Evolutionary conservation across 2,797 vertebrate genomes (phyloP), one percentile per base, ranked within the genome.

Genomic region (Macrochelys suwanniensis): DNA sequence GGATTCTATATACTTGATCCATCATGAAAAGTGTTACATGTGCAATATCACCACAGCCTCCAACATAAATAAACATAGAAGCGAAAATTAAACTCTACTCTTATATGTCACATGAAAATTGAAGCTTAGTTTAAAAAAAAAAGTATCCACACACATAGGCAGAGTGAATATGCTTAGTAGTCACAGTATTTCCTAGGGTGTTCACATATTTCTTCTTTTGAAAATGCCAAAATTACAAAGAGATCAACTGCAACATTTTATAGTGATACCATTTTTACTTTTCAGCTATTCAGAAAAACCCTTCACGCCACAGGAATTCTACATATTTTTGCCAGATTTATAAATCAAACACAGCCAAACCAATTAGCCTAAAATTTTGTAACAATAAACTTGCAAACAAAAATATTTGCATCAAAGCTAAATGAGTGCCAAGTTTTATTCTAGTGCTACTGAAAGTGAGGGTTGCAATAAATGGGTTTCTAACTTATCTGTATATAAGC

Each of bases 141-240:
- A 49, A 53, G 2, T 31, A 74, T 82, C 17, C 17, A 37, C 9
- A 37, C 65, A 71, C 65, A 21, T 65, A 17, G 59, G 17, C 33
- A 37, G 65, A 3, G 10, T 21, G 65, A 94, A 83, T 83, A 77
- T 0, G 1, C 2, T 84, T 5, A 42, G 28, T 37, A 87, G 95
- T 84, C 77, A 89, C 17, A 89, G 71, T 59, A 77, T 42, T 88
- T 94, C 31, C 71, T 93, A 81, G 82, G 80, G 33, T 68, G 82
- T 88, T 92, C 91, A 85, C 1, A 11, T 31, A 87, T 5, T 92
- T 19, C 33, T 92, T 57, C 49, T 90, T 95, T 90, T 89, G 74
- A 76, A 97, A 96, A 94, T 96, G 84, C 95, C 93, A 93, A 91
- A 90, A 97, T 93, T 87, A 95, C 90, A 92, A 89, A 89, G 65